Conservation (phyloP, 2,888 invertebrate genomes). For the Geophilus truncorum region DNA sequence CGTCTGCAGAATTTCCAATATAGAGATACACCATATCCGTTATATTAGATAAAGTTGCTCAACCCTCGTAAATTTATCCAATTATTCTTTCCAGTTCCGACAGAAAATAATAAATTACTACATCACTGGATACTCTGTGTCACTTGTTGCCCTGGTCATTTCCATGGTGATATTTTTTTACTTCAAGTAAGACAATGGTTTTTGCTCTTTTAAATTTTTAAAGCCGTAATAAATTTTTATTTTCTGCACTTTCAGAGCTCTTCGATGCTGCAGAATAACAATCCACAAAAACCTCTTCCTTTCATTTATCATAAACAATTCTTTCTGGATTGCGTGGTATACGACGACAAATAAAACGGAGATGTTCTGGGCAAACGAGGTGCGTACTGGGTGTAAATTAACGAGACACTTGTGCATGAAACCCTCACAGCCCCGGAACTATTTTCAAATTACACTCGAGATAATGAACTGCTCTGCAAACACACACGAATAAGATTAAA, state of each 20-base stretch:
- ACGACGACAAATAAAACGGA: constrained; percentile 53
- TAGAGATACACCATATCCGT: not conserved
- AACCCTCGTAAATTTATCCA: not conserved
- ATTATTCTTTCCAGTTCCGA: constrained; percentile 59
- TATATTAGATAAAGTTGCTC: not conserved
- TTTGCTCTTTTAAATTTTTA: constrained; percentile 45
- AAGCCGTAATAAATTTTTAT: constrained; percentile 25
- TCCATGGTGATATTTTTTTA: constrained; percentile 76
- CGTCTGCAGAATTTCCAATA: too few species aligned
- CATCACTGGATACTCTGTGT: constrained; percentile 79
- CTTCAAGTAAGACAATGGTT: constrained; percentile 76
- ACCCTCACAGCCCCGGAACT: not conserved
- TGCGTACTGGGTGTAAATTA: not conserved
- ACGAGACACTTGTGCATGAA: not conserved
- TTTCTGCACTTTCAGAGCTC: constrained; percentile 57
- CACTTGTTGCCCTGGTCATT: constrained; percentile 72
- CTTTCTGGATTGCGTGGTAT: constrained; percentile 85
- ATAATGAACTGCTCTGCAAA: not conserved
- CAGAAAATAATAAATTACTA: constrained; percentile 70
- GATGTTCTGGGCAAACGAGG: constrained; percentile 19
- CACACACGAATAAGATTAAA: not conserved
- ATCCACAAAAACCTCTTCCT: constrained; percentile 90
- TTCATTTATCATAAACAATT: constrained; percentile 83
- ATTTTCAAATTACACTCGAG: not conserved
- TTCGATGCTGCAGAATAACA: constrained; percentile 84